Evolutionary conservation across 2,113 vertebrate genomes (phyloP).

Genomic region (Rhodinocichla rosea): DNA sequence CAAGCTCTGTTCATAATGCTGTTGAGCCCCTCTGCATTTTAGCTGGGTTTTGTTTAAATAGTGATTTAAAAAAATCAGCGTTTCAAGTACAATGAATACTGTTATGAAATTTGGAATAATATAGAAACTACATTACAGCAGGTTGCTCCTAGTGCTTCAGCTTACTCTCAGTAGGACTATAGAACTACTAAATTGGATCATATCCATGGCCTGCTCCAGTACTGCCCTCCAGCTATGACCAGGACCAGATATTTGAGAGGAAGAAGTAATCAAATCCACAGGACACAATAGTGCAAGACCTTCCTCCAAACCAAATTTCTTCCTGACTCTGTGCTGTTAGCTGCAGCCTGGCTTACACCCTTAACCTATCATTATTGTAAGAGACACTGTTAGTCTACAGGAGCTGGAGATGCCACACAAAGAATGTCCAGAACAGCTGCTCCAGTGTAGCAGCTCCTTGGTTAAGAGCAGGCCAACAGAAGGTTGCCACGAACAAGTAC

Average conservation of each 20-base stretch:
- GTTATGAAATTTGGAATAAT: neutral
- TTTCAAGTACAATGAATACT: neutral
- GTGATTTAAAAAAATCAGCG: neutral
- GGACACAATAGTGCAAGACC: neutral
- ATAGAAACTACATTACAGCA: neutral
- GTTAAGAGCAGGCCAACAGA: neutral
- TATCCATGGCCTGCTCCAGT: neutral
- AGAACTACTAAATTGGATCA: neutral
- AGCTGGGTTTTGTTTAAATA: neutral
- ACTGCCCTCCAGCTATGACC: neutral
- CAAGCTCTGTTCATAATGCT: neutral
- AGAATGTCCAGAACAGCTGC: accelerated
- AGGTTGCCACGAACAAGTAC: neutral
- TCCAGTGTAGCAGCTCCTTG: neutral
- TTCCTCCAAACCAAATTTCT: neutral
- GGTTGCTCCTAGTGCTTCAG: neutral
- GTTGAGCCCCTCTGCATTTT: neutral
- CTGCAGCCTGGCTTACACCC: neutral
- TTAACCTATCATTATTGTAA: neutral
- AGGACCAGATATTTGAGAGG: neutral
- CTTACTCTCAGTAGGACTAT: neutral
- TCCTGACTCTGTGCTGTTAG: neutral
- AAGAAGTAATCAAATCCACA: neutral
- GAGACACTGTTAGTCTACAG: neutral
- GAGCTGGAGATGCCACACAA: neutral